Conservation (phyloP, 2,113 vertebrate species). For the Gorilla gorilla region DNA sequence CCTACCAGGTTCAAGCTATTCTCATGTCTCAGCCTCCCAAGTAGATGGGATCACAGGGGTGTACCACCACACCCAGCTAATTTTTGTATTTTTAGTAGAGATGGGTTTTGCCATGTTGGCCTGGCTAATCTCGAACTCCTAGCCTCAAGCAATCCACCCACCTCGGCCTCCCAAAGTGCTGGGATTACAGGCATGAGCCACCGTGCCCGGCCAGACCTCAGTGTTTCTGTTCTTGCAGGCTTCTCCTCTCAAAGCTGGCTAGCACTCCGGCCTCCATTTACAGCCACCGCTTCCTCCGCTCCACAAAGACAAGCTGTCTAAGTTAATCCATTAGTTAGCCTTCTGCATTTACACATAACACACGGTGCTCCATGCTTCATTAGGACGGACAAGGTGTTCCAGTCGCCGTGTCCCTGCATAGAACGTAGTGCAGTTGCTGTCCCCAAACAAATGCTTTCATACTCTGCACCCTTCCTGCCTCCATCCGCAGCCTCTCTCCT, state of each 20-base stretch:
- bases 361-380: slow-evolving; percentile 72
- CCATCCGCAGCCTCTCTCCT: slow-evolving; percentile 36
- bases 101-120: no score
- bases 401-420: not conserved
- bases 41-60: no score
- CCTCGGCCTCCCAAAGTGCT: no score
- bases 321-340: slow-evolving; percentile 56
- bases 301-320: slow-evolving; percentile 58
- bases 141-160: no score
- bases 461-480: not conserved
- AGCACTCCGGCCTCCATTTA: not conserved
- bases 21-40: no score
- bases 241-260: not conserved
- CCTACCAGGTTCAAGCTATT: no score
- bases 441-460: slow-evolving; percentile 35
- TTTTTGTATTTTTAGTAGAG: no score
- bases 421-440: slow-evolving; percentile 9
- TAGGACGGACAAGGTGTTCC: slow-evolving; percentile 67
- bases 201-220: not conserved
- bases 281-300: slow-evolving; percentile 24
- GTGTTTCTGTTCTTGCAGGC: not conserved
- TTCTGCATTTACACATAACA: slow-evolving; percentile 50
- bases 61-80: no score
- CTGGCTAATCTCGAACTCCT: no score
- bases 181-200: no score